phyloP scores from a whole-genome alignment of 2,888 invertebrate species.

The Adineta ricciae region DNA sequence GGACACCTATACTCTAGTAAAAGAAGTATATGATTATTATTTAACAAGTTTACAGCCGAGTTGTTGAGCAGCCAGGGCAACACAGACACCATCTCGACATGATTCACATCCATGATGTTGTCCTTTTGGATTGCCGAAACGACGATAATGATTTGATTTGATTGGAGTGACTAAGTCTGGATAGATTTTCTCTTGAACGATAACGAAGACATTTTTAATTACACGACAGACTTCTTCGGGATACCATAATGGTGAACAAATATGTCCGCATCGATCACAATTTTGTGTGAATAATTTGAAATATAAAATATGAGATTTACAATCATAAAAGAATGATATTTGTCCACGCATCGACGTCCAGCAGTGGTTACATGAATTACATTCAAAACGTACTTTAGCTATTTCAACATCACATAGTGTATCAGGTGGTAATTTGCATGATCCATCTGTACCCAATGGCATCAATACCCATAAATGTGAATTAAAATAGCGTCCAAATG shows the following conservation, averaged over 20 bases:
- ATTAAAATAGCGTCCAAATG: not conserved
- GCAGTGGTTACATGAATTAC: not conserved
- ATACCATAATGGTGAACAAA: not conserved
- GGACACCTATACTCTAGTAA: not conserved
- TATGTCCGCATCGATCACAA: not conserved
- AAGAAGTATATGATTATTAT: not conserved
- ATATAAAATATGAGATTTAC: not conserved
- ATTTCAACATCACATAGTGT: slow-evolving; percentile 13
- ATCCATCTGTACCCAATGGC: not conserved
- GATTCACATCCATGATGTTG: slow-evolving; percentile 19
- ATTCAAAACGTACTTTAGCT: slow-evolving; percentile 18
- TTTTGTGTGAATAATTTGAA: slow-evolving; percentile 17
- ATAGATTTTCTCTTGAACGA: not conserved
- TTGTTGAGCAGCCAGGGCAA: not conserved
- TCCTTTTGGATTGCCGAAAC: slow-evolving; percentile 8
- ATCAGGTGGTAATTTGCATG: not conserved
- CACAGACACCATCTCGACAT: slow-evolving; percentile 18
- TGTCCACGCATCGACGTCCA: slow-evolving; percentile 18
- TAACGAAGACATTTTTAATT: not conserved
- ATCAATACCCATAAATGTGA: not conserved
- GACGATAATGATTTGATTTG: not conserved
- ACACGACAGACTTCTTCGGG: slow-evolving; percentile 17
- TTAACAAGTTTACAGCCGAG: slow-evolving; percentile 14
- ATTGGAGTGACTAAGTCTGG: not conserved
- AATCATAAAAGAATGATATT: slow-evolving; percentile 14